These are phyloP conservation scores for Gambusia holbrooki DNA, from an alignment of 2,113 vertebrate species.

Conservation along the genomic window DNA sequence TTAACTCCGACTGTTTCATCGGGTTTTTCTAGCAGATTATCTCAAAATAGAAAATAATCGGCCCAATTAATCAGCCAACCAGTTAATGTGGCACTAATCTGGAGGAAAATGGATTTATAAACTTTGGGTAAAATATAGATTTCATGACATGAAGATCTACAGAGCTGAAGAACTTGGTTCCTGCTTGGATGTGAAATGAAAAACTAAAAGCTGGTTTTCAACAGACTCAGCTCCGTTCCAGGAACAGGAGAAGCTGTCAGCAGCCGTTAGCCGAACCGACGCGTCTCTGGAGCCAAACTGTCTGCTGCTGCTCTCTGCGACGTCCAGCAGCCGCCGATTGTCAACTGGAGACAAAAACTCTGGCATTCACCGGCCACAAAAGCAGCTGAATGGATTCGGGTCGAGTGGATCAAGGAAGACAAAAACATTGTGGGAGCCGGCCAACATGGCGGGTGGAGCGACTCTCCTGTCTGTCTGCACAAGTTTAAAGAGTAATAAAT, in stretches of 20 bases:
- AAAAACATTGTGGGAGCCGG: background rate
- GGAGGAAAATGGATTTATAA: background rate
- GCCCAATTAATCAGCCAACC: constrained; percentile 4
- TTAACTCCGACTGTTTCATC: background rate
- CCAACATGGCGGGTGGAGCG: background rate
- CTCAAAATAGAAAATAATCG: constrained; percentile 9
- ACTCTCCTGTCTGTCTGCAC: background rate
- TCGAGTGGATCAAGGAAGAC: background rate
- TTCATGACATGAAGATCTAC: background rate
- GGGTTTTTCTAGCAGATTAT: background rate
- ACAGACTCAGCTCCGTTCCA: background rate
- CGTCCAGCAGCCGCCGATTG: background rate
- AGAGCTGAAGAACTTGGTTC: background rate
- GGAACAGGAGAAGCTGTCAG: constrained; percentile 23
- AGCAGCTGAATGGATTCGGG: constrained; percentile 9
- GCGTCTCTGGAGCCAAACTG: constrained; percentile 17
- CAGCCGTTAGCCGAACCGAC: background rate
- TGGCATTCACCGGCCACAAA: constrained; percentile 32
- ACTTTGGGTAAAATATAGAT: background rate
- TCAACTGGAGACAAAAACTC: constrained; percentile 22
- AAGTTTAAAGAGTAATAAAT: background rate
- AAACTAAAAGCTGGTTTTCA: background rate
- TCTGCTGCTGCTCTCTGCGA: constrained; percentile 6
- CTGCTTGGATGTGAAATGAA: background rate
- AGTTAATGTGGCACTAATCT: background rate